These are phyloP conservation scores for Thera britannica DNA, from an alignment of 2,888 invertebrate genomes.

Conservation along the genomic window DNA sequence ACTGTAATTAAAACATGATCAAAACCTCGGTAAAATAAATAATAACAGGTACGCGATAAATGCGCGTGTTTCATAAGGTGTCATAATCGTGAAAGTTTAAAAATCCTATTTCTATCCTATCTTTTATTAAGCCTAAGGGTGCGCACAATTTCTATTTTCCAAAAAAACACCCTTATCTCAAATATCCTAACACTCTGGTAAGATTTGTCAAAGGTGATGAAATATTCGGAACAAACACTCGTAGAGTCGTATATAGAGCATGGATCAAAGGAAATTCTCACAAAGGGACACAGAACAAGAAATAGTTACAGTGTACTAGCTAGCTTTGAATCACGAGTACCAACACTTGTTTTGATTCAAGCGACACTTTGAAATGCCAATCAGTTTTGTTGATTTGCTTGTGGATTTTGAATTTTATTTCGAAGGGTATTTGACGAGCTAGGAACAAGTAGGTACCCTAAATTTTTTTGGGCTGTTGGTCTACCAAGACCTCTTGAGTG, in stretches of 20 bases:
- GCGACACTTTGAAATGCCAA: constrained; percentile 42
- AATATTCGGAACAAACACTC: constrained; percentile 60
- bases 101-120: neutral
- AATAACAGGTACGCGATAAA: too few species aligned
- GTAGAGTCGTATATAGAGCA: constrained; percentile 29
- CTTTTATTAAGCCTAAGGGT: neutral
- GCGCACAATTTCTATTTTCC: neutral
- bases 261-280: constrained; percentile 62
- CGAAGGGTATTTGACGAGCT: too few species aligned
- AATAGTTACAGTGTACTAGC: constrained; percentile 6
- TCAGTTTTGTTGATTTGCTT: constrained; percentile 36
- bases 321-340: constrained; percentile 30
- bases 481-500: too few species aligned
- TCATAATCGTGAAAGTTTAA: too few species aligned
- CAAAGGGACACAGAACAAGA: constrained; percentile 55
- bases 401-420: neutral
- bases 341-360: constrained; percentile 45
- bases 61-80: too few species aligned
- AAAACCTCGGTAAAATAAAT: too few species aligned
- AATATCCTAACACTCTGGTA: constrained; percentile 37
- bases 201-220: constrained; percentile 67
- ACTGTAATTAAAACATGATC: too few species aligned
- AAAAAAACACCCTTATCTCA: constrained; percentile 5
- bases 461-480: too few species aligned
- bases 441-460: too few species aligned